Evolutionary conservation across 2,888 invertebrate species (phyloP).

Genomic region (Zootermopsis nevadensis): DNA sequence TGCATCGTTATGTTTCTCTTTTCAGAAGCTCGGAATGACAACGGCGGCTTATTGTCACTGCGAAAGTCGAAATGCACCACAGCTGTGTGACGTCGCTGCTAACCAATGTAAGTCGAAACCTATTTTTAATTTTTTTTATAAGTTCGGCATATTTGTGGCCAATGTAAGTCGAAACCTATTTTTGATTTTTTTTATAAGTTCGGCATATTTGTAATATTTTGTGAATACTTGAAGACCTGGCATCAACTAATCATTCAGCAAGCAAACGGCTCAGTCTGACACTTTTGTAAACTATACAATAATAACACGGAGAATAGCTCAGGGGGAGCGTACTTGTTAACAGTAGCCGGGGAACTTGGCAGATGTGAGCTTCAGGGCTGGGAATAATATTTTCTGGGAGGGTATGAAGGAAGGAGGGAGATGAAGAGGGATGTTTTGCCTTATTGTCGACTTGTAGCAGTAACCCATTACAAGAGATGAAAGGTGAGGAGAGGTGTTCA

Average conservation of each 20-base stretch:
- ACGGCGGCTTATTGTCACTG: not conserved
- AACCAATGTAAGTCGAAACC: not conserved
- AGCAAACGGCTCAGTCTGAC: not conserved
- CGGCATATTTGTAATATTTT: constrained; percentile 24
- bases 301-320: not conserved
- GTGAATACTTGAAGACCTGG: not conserved
- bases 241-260: constrained; percentile 1
- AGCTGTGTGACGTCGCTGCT: not conserved
- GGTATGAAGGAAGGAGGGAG: not conserved
- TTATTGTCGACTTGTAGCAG: constrained; percentile 30
- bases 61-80: not conserved
- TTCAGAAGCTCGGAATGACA: not conserved
- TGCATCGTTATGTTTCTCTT: not conserved
- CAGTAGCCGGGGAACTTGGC: constrained; percentile 5
- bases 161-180: not conserved
- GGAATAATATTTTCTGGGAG: constrained; percentile 10
- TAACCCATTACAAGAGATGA: constrained; percentile 22
- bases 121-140: too few relatives aligned
- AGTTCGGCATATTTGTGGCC: constrained; percentile 3
- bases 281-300: not conserved
- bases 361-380: constrained; percentile 17
- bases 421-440: constrained; percentile 28
- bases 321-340: constrained; percentile 3
- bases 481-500: not conserved
- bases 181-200: too few relatives aligned